phyloP scores from a whole-genome alignment of 2,797 vertebrate species.

The Pygocentrus nattereri region DNA sequence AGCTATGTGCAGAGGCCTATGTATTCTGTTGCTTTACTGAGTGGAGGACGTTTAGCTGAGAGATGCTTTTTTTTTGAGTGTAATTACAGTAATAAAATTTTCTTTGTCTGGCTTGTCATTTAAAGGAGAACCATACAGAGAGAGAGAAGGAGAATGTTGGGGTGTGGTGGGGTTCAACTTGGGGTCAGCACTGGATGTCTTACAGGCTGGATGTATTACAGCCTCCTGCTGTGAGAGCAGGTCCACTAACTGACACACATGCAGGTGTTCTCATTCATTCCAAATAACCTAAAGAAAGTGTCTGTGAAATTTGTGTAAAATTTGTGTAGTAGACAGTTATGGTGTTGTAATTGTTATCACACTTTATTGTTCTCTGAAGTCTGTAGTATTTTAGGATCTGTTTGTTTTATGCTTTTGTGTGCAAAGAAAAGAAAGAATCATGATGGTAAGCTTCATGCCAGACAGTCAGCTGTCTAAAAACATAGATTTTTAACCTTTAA shows the following conservation, averaged over 20 bases:
- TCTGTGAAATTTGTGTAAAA: not conserved
- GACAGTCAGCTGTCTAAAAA: no score
- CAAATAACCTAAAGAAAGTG: not conserved
- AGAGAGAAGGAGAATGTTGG: constrained; percentile 25
- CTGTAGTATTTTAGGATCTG: no score
- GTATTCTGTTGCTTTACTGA: not conserved
- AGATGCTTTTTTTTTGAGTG: constrained; percentile 14
- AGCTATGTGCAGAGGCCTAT: not conserved
- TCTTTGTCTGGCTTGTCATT: constrained; percentile 3
- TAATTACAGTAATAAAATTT: constrained; percentile 24
- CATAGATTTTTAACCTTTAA: no score
- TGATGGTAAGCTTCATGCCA: no score
- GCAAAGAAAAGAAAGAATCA: no score
- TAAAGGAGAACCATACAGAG: constrained; percentile 28
- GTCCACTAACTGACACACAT: not conserved
- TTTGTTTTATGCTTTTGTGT: no score
- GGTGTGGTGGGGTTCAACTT: constrained; percentile 38
- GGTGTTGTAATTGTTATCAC: not conserved
- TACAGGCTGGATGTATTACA: not conserved
- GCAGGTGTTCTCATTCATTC: not conserved
- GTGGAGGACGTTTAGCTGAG: not conserved
- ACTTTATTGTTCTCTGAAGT: not conserved
- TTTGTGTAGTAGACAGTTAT: not conserved
- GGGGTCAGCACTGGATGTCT: constrained; percentile 7
- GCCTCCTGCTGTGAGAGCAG: constrained; percentile 14